Evolutionary conservation across 2,888 invertebrate genomes (phyloP), one percentile per base, ranked within the genome.

Genomic region (Sclerodermus sp.): DNA sequence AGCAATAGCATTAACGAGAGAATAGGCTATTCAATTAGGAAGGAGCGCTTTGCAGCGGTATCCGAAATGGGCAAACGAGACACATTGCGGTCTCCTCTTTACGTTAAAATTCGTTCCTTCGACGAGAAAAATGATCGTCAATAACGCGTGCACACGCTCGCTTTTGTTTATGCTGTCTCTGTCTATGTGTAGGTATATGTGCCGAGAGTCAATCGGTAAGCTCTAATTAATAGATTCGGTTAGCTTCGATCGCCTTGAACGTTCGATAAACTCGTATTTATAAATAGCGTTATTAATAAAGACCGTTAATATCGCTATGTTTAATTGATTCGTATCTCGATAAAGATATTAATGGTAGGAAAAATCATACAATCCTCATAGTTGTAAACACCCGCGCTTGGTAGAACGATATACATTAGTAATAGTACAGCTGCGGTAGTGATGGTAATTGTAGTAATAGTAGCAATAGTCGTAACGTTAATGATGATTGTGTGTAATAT

Each of bases 381-480:
- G 29, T 18, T 6, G 18, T 23, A 23, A 12, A 23, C 50, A 41
- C 53, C 50, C 29, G 45, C 45, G 53, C 55, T 51, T 51, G 47
- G 41, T 54, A 47, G 48, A 36, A 41, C 52, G 51, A 51, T 57
- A 51, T 51, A 49, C 43, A 55, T 51, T 53, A 44, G 49, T 60
- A 57, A 49, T 58, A 51, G 52, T 56, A 57, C 23, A 45, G 47
- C 49, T 57, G 51, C 45, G 29, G 45, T 45, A 53, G 51, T 62
- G 64, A 18, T 50, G 17, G 41, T 53, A 49, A 39, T 53, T 48
- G 49, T 56, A 51, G 46, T 57, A 51, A 54, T 53, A 51, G 57
- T 64, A 63, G 47, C 64, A 59, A 61, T 64, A 62, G 57, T 60
- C 48, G 49, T 61, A 64, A 64, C 54, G 54, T 62, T 63, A 59